Percentiles rank a stretch among this genome's conserved stretches.
Evolutionary conservation across 2,113 vertebrate species (phyloP).

Genomic region (Pavo muticus): DNA sequence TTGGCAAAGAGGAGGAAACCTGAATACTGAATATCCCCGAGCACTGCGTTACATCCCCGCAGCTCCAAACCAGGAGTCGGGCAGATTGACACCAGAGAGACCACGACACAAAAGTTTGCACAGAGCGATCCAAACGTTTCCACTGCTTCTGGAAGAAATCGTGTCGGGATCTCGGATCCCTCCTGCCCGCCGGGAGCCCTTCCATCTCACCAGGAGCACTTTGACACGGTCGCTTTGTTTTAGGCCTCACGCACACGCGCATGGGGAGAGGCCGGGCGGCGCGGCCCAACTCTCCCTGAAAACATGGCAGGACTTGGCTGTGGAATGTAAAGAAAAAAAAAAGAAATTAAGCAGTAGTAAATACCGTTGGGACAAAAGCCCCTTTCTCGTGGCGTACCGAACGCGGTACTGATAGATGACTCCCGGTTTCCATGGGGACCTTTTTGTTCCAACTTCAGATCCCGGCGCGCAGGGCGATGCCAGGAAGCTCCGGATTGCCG

Average conservation of each 20-base stretch:
- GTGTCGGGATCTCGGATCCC: background rate
- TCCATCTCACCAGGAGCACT: slow-evolving; percentile 13
- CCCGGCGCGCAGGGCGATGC: slow-evolving; percentile 39
- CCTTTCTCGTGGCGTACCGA: slow-evolving; percentile 56
- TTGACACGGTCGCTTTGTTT: slow-evolving; percentile 58
- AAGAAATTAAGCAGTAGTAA: slow-evolving; percentile 71
- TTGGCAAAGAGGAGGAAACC: background rate
- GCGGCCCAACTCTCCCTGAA: background rate
- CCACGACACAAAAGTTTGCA: background rate
- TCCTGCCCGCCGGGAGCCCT: background rate
- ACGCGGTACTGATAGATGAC: slow-evolving; percentile 74
- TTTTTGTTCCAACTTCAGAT: slow-evolving; percentile 73
- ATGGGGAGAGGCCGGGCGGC: slow-evolving; percentile 1
- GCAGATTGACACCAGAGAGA: background rate
- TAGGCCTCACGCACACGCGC: slow-evolving; percentile 51
- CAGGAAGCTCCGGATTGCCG: slow-evolving; percentile 36
- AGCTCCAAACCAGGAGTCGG: background rate
- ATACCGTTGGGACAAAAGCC: slow-evolving; percentile 68
- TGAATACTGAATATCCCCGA: background rate
- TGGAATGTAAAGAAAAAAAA: background rate
- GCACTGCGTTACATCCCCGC: slow-evolving; percentile 3
- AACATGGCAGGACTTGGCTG: slow-evolving; percentile 6
- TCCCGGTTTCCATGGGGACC: slow-evolving; percentile 81
- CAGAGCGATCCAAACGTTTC: background rate
- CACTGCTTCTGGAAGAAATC: slow-evolving; percentile 22